Evolutionary conservation across 2,113 vertebrate genomes (phyloP).

Genomic region (Microcebus ravelobensis): DNA sequence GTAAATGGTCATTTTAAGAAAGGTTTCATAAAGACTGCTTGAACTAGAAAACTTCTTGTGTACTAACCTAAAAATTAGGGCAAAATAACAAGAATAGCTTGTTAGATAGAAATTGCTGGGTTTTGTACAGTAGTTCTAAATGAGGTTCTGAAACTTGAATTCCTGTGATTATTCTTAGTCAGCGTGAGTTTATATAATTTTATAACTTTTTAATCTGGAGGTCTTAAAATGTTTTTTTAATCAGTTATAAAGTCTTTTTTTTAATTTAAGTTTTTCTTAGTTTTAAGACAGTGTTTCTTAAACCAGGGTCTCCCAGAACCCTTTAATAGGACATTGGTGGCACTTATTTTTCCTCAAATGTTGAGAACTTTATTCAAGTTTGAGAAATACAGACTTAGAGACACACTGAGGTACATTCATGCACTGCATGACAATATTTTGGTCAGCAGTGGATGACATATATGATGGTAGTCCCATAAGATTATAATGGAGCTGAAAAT

Average conservation of each 20-base stretch:
- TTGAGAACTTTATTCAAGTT: constrained; percentile 16
- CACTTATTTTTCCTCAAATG: neutral
- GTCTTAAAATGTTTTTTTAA: neutral
- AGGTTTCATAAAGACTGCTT: neutral
- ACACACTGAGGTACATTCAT: neutral
- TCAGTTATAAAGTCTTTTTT: neutral
- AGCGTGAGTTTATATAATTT: neutral
- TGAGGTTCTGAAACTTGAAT: neutral
- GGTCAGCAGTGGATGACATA: neutral
- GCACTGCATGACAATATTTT: neutral
- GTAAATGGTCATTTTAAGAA: neutral
- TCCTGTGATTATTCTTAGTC: neutral
- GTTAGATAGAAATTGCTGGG: neutral
- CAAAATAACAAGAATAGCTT: neutral
- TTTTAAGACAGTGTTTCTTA: constrained; percentile 35
- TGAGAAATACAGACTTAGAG: neutral
- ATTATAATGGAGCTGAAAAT: neutral
- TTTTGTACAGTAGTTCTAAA: neutral
- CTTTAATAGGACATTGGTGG: neutral
- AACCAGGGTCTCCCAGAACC: neutral
- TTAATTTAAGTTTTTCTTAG: neutral
- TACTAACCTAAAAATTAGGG: neutral
- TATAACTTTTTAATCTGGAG: neutral
- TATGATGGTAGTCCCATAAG: neutral
- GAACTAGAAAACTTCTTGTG: neutral